Base-by-base conservation (phyloP, 2,888 invertebrate species). In the Polia nebulosa region DNA sequence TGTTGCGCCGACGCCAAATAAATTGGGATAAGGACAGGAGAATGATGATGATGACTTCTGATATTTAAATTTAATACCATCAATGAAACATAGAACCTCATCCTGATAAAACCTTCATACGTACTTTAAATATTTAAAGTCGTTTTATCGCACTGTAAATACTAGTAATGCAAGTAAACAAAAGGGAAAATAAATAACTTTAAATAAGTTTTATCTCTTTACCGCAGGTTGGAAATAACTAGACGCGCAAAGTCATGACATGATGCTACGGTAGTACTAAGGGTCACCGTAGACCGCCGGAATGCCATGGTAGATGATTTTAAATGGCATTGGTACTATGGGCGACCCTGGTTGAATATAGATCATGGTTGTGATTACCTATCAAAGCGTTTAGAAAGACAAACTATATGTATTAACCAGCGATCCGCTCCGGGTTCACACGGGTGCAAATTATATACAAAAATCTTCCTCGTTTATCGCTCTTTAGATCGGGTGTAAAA, bases 161-260 rank as follows among this genome's bases (percentile, higher is more conserved):
- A 36, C 22, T 7, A 34, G 7, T 41, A 13, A 55, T 17, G 20
- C 7, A 63, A 20, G 29, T 39, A 27, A 65, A 39, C 47, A 72
- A 45, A 1, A 34, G 36, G 44, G 34, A 27, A 53, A 63, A 72
- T 34, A 62, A 44, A 62, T 55, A 11, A 17, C 73, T 69, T 41
- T 17, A 29, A 44, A 55, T 56, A 75, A 49, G 32, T 55, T 66
- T 66, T 55, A 67, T 66, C 34, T 55, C 8, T 27, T 56, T 22
- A 74, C 66, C 22, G 22, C 52, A 63, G 17, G 29, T 53, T 34
- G 9, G 39, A 52, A 64, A 4, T 47, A 39, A n/a, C 25, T 39
- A 27, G 52, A 69, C 53, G 59, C 58, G 47, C 29, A 29, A 34
- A 53, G 17, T 29, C 58, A 36, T 76, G 58, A 29, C 69, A 76